Base-by-base conservation (phyloP, 2,113 vertebrate species). In the Carollia perspicillata region DNA sequence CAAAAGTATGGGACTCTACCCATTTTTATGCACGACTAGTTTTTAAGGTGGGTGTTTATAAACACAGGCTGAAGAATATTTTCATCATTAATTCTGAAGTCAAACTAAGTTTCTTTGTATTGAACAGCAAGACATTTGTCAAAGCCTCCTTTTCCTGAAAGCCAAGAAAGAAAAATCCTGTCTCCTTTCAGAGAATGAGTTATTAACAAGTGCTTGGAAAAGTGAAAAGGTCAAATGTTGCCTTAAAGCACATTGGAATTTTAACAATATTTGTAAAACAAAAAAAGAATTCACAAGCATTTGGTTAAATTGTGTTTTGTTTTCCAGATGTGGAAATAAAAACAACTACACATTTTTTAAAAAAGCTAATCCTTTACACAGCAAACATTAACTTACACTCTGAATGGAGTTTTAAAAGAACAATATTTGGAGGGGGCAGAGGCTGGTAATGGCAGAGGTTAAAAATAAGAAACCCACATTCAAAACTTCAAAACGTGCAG, bases 281-380 rank as follows among this genome's bases (percentile, higher is more conserved):
- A 81, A 93, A 91, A 94, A 84, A 69, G 16, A 77, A 91, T 83
- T 75, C 20, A 42, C 26, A 87, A 88, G 58, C 68, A 79, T 68
- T 88, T 86, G 40, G 53, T 68, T 84, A 58, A 65, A 30, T 47
- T 85, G 9, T 53, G 6, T 14, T 60, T 88, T 49, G 72, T 85
- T 92, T 30, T 40, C 23, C 65, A 94, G 35, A 75, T 75, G 33
- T 80, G 30, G 66, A 92, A 96, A 84, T 90, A 77, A 78, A 93
- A 93, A 69, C 44, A 83, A 75, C 55, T 53, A 47, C 69, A 37
- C 6, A 44, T 88, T 60, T 65, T 65, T 65, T 65, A 30, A 55
- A 37, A 37, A 12, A 12, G 68, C 22, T 37, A 42, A 9, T 13
- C 18, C 33, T 66, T 78, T n/a, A 5, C 63, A 84, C 47, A 58